Evolutionary conservation across 2,888 invertebrate genomes (phyloP).

Genomic region (Synergus gifuensis): DNA sequence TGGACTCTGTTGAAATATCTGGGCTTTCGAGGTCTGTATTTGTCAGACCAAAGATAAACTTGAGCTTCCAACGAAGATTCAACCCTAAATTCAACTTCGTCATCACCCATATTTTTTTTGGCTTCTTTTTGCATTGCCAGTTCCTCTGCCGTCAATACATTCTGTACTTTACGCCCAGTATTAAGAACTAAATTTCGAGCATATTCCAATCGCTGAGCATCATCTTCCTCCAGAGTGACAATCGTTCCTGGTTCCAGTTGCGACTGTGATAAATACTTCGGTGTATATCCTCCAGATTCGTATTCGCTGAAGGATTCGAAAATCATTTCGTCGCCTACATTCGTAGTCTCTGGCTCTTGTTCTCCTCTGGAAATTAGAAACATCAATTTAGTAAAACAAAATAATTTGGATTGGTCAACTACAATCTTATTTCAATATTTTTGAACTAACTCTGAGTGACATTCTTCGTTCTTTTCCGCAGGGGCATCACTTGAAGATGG

Average conservation of each 20-base stretch:
- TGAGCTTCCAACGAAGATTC: conserved; percentile 92
- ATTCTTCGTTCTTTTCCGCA: conserved; percentile 73
- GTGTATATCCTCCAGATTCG: conserved; percentile 91
- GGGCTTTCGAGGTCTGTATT: conserved; percentile 98
- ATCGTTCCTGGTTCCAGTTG: conserved; percentile 88
- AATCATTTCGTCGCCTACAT: conserved; percentile 79
- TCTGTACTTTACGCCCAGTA: conserved; percentile 81
- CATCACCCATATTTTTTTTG: conserved; percentile 89
- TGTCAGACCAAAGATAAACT: conserved; percentile 97
- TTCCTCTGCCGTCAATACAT: conserved; percentile 80
- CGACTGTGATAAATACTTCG: conserved; percentile 82
- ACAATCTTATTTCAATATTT: neutral
- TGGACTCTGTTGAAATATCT: conserved; percentile 98
- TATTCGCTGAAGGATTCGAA: conserved; percentile 85
- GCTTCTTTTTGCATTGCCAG: conserved; percentile 88
- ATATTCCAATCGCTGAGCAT: conserved; percentile 86
- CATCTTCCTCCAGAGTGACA: conserved; percentile 87
- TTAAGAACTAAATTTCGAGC: conserved; percentile 84
- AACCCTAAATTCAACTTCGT: conserved; percentile 95
- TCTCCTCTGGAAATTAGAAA: conserved; percentile 45
- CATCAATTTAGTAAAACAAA: conserved; percentile 23
- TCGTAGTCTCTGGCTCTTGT: conserved; percentile 45
- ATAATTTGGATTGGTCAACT: neutral
- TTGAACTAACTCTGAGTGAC: conserved; percentile 67
- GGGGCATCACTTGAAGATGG: conserved; percentile 55